Evolutionary conservation across 2,888 invertebrate species (phyloP).

Genomic region (Rhyacophila evoluta): DNA sequence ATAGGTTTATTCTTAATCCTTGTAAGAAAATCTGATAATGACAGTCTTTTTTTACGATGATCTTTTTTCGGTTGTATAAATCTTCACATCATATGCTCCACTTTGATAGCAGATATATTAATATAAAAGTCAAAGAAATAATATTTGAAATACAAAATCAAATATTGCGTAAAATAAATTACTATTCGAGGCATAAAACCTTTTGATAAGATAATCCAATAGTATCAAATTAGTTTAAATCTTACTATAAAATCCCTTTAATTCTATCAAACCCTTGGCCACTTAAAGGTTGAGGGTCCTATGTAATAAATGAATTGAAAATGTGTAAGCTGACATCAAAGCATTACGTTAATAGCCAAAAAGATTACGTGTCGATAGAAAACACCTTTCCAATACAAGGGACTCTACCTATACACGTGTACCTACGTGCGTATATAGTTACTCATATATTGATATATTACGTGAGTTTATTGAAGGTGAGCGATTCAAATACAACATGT

Average conservation of each 20-base stretch:
- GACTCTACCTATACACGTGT: background rate
- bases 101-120: too few species aligned
- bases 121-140: too few species aligned
- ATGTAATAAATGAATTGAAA: constrained; percentile 27
- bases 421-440: background rate
- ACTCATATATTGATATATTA: background rate
- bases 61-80: too few species aligned
- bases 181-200: too few species aligned
- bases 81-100: too few species aligned
- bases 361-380: constrained; percentile 36
- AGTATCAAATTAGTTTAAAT: background rate
- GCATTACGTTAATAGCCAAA: constrained; percentile 39
- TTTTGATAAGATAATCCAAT: background rate
- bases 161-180: too few species aligned
- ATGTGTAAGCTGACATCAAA: constrained; percentile 29
- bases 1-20: too few species aligned
- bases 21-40: too few species aligned
- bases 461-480: background rate
- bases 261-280: background rate
- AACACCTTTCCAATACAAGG: constrained; percentile 16
- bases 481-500: background rate
- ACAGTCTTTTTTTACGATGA: too few species aligned
- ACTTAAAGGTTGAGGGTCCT: background rate
- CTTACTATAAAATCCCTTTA: background rate
- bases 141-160: too few species aligned